Percentiles rank a stretch among this genome's conserved stretches.
Conservation (phyloP, 1,140 invertebrate species). For the Papilio machaon region DNA sequence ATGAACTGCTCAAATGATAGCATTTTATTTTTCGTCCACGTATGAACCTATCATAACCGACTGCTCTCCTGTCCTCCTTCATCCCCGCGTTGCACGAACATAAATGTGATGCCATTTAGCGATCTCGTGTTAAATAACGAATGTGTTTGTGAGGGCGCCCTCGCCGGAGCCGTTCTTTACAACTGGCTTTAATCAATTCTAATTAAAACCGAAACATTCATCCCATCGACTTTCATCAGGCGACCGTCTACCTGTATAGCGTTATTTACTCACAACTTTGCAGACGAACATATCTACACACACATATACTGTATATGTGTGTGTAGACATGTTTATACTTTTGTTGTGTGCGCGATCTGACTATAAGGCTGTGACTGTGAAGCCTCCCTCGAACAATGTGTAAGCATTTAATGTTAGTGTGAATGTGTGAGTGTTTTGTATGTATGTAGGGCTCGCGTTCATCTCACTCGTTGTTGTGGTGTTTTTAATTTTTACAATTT, state of each 20-base stretch:
- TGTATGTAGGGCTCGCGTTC: constrained; percentile 9
- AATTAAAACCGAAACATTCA: constrained; percentile 69
- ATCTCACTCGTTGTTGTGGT: constrained; percentile 12
- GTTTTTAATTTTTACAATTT: constrained; percentile 30
- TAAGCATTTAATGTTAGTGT: neutral
- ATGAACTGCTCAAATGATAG: neutral
- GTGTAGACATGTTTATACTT: constrained; percentile 33
- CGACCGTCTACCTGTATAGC: constrained; percentile 65
- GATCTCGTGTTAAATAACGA: constrained; percentile 35
- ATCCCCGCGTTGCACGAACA: neutral
- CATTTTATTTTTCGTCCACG: neutral
- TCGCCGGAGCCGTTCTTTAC: constrained; percentile 23
- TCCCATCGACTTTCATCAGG: constrained; percentile 69
- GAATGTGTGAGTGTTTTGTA: neutral
- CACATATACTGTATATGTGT: constrained; percentile 29
- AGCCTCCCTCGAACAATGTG: constrained; percentile 26
- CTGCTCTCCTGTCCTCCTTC: constrained; percentile 10
- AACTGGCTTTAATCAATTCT: constrained; percentile 67
- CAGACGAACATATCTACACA: constrained; percentile 42
- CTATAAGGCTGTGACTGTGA: constrained; percentile 16
- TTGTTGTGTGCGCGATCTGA: constrained; percentile 14
- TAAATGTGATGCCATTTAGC: constrained; percentile 27
- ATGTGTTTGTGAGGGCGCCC: constrained; percentile 23
- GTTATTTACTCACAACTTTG: constrained; percentile 56
- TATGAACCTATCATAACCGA: neutral